Base-by-base conservation (phyloP, 2,888 invertebrate genomes). In the Rotaria magnacalcarata region DNA sequence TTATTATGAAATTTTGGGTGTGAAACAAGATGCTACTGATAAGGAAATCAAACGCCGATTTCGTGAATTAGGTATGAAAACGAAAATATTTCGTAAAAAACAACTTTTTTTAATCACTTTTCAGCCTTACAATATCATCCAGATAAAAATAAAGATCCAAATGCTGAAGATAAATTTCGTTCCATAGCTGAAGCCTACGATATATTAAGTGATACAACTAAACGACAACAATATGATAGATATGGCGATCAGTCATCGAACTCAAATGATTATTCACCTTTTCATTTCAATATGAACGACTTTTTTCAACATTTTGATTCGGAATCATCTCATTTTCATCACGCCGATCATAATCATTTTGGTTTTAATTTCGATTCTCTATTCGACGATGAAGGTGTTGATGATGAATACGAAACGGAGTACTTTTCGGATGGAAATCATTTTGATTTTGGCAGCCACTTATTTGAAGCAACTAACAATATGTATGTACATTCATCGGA, bases 121-220 rank as follows among this genome's bases (percentile, higher is more conserved):
- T 34, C 85, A 34, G 86, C 86, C 27, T 74, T 86, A 67, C 67
- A 86, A 85, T 85, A 86, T 84, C 86, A 86, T 50, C 86, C 86
- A 50, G 86, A 84, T 85, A 85, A 75, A 60, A 54, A 60, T 58
- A 86, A 85, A 85, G 85, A 86, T 56, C 85, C 86, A 58, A 85
- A 84, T 58, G 85, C 86, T 75, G 86, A 86, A 43, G 74, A 52
- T 19, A 85, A 85, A 54, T 86, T 86, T 47, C 85, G 86, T 54
- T 75, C 84, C 34, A 86, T 86, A 47, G 85, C 85, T 16, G 85
- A 75, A 85, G 86, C 86, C 34, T 86, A 86, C 52, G 86, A 86
- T 52, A 60, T 60, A 27, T 74, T 86, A 16, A 47, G 80, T 50
- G 85, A 85, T 75, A 60, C 75, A 14, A 75, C 52, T 41, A 86